Evolutionary conservation across 92 coral and sea anemone species (phyloP).

Genomic region (Phenganax stokvisi): DNA sequence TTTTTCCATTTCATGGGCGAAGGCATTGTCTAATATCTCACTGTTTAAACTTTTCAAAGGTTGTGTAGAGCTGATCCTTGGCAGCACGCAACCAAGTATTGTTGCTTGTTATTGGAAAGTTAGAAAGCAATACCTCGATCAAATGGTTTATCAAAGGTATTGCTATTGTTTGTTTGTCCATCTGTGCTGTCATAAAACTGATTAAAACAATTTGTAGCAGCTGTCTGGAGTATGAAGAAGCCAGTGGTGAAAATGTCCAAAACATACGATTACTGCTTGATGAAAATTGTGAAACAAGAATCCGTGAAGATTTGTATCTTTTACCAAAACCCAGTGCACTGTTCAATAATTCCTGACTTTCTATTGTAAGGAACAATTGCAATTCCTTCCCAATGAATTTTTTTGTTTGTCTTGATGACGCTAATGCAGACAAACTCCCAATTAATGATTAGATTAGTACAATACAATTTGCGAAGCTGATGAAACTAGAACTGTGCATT

Average conservation of each 20-base stretch:
- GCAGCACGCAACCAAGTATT: conserved; percentile 50
- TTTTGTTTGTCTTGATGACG: too few species aligned
- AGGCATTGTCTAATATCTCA: neutral
- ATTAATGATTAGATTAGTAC: too few species aligned
- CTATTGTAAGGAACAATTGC: neutral
- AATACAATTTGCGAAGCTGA: too few species aligned
- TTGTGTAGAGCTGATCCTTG: conserved; percentile 49
- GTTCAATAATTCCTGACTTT: neutral
- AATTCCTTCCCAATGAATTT: too few species aligned
- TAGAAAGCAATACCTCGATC: conserved; percentile 42
- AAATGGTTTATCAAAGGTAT: conserved; percentile 36
- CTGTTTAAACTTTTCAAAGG: conserved; percentile 39
- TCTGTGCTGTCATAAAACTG: neutral
- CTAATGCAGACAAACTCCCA: too few species aligned
- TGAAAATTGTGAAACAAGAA: neutral
- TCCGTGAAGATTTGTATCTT: conserved; percentile 28
- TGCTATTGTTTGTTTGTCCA: neutral
- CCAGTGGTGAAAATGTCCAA: neutral
- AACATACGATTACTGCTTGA: neutral
- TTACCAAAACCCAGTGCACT: neutral
- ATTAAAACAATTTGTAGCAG: neutral
- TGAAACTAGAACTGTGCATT: too few species aligned
- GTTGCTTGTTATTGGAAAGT: conserved; percentile 78
- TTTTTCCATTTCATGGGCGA: neutral
- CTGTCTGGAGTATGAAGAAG: neutral